Conservation (phyloP, 2,797 vertebrate genomes). For the Eulemur rubriventer region DNA sequence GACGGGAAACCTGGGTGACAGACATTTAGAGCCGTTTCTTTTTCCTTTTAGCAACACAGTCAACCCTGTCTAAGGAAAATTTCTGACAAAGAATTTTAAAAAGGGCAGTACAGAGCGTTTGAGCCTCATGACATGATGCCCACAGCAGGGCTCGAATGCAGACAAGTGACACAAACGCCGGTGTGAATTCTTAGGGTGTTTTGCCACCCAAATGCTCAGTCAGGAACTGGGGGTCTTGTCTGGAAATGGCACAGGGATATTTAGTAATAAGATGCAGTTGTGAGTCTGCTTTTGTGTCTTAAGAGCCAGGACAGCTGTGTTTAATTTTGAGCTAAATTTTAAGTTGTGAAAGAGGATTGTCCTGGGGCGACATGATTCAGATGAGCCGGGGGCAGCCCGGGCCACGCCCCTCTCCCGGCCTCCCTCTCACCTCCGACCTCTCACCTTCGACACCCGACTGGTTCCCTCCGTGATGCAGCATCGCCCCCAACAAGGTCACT, state of each 20-base stretch:
- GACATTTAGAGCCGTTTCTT: neutral
- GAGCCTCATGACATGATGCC: fast-evolving
- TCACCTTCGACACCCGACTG: fast-evolving
- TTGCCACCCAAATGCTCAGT: fast-evolving
- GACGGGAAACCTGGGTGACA: fast-evolving
- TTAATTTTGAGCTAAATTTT: neutral
- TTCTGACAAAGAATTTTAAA: fast-evolving
- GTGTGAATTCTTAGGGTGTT: fast-evolving
- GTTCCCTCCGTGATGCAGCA: neutral
- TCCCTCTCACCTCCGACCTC: neutral
- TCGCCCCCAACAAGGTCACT: neutral
- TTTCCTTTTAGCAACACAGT: neutral
- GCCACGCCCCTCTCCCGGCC: neutral
- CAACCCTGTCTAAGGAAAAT: fast-evolving
- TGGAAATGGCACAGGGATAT: fast-evolving
- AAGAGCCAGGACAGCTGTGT: neutral
- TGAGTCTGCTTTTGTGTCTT: neutral
- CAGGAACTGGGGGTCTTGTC: fast-evolving
- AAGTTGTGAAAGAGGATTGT: no score
- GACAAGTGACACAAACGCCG: fast-evolving
- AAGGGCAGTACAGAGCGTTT: fast-evolving
- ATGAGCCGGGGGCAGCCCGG: fast-evolving
- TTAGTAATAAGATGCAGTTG: fast-evolving
- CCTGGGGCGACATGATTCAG: fast-evolving
- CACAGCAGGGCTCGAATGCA: fast-evolving